Conservation (phyloP, 2,113 vertebrate genomes). For the Symphodus melops region DNA sequence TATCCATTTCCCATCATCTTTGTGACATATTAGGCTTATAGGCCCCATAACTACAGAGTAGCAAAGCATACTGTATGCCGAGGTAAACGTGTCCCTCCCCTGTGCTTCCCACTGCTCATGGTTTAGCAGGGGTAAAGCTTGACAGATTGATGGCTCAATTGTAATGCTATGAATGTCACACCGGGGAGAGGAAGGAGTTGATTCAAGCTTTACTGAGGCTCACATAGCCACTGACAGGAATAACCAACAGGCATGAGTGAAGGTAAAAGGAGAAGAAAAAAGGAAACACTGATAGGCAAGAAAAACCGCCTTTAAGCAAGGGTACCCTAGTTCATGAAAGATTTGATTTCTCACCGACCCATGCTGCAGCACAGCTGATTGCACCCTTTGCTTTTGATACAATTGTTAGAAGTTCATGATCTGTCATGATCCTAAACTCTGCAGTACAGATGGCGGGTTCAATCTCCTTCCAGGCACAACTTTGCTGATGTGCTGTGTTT, state of each 20-base stretch:
- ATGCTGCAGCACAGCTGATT: constrained; percentile 48
- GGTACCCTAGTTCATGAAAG: constrained; percentile 10
- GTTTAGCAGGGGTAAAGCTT: constrained; percentile 50
- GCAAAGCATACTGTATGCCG: constrained; percentile 31
- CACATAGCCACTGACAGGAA: constrained; percentile 58
- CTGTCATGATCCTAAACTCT: constrained; percentile 50
- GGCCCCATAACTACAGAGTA: constrained; percentile 30
- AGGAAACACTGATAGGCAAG: constrained; percentile 3
- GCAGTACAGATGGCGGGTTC: constrained; percentile 42
- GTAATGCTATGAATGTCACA: constrained; percentile 73
- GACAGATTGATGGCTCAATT: constrained; percentile 81
- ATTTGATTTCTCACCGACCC: constrained; percentile 45
- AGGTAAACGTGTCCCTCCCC: constrained; percentile 47
- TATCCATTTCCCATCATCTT: constrained; percentile 58
- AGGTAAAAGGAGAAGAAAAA: constrained; percentile 14
- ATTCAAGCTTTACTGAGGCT: constrained; percentile 62
- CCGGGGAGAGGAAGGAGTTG: constrained; percentile 57
- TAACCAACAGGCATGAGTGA: constrained; percentile 54
- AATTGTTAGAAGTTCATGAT: constrained; percentile 64
- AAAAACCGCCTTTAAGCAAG: not conserved
- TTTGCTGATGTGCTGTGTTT: constrained; percentile 45
- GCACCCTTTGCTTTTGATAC: constrained; percentile 53
- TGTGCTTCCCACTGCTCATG: constrained; percentile 41
- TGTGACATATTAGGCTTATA: constrained; percentile 56
- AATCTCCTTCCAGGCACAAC: constrained; percentile 30